Conservation (phyloP, 1,140 invertebrate species). For the Drosophila funebris region DNA sequence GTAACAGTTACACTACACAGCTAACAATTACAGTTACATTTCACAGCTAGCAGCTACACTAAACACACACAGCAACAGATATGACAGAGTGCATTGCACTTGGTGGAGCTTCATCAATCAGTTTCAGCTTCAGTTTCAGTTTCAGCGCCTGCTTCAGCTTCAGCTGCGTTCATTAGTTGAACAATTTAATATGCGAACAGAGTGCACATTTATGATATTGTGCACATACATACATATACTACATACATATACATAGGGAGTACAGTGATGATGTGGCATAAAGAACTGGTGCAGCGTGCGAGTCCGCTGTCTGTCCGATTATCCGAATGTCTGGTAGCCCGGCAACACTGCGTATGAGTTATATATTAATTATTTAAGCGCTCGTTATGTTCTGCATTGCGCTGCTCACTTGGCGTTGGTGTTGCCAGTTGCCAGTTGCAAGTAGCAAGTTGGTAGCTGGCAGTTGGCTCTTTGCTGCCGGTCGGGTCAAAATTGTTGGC, state of each 20-base stretch:
- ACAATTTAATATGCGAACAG: conserved; percentile 70
- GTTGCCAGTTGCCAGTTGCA: neutral
- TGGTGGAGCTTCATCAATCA: conserved; percentile 46
- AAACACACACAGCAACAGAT: neutral
- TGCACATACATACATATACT: conserved; percentile 45
- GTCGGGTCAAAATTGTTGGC: conserved; percentile 17
- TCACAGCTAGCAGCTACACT: neutral
- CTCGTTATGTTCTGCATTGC: conserved; percentile 69
- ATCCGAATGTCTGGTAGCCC: neutral
- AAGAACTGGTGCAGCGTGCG: neutral
- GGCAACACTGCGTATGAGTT: conserved; percentile 54
- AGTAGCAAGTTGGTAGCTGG: neutral
- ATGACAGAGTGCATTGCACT: neutral
- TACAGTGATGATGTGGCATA: neutral
- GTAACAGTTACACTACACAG: conserved; percentile 18
- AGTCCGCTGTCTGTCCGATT: neutral
- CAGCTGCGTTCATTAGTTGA: conserved; percentile 66
- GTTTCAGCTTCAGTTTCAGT: conserved; percentile 62
- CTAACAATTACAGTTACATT: neutral
- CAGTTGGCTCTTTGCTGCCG: conserved; percentile 19
- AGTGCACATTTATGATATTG: conserved; percentile 74
- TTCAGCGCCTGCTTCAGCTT: conserved; percentile 60
- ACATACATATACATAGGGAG: neutral
- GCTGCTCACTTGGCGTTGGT: conserved; percentile 58
- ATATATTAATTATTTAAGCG: conserved; percentile 81